Base-by-base conservation (phyloP, 2,888 invertebrate genomes). In the Stictocephala bisonia region DNA sequence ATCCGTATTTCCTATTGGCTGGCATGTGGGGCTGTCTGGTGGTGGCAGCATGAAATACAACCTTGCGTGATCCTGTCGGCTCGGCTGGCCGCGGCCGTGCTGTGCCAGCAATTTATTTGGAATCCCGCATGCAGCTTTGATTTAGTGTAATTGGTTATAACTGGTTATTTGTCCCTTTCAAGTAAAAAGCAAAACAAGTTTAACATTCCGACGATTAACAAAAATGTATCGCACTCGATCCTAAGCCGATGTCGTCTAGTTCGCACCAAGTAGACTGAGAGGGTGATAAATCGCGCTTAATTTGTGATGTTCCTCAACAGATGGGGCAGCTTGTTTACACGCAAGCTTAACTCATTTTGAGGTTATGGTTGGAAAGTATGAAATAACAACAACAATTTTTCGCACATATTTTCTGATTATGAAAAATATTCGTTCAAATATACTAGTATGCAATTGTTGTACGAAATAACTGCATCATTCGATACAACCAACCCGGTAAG, bases 101-200 rank as follows among this genome's bases (percentile, higher is more conserved):
- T 24, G 6, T 11, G 11, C 51, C n/a, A 22, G 60, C 40, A 40
- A 35, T 35, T 60, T 56, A 56, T 56, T 56, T 56, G 56, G 56
- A 56, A 56, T 56, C 56, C 56, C 56, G 56, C 56, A 35, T 60
- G 40, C 64, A 26, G 44, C 64, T 44, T 44, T 44, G 64, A 64
- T 64, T 64, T 64, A 64, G 26, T 64, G 64, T 64, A 64, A 64
- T 64, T 64, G 64, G 64, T 64, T 64, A 64, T 64, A 64, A 64
- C 64, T 64, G 64, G 64, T 64, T 64, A 64, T 64, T 64, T 64
- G 64, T 64, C 64, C 64, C 41, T 64, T 64, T 44, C 64, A 24
- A 64, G 44, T 26, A 64, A 64, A 64, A 56, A 56, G 56, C n/a
- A n/a, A 29, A 27, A 31, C 58, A 58, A 40, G 60, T 60, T n/a